Base-by-base conservation (phyloP, 2,113 vertebrate species). In the Strigops habroptila region DNA sequence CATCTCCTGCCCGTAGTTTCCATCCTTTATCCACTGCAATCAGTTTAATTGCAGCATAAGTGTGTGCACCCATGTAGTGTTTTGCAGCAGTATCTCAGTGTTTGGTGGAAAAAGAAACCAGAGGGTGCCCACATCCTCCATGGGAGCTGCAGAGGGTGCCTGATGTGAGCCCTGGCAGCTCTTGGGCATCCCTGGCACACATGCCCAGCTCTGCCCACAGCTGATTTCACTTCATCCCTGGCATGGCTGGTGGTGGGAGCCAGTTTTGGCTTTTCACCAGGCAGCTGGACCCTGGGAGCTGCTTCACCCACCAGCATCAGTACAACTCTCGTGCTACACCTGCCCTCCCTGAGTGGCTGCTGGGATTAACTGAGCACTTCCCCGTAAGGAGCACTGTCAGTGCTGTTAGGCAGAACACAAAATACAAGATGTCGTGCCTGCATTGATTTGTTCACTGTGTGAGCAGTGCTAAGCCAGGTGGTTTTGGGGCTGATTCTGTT, bases 181-280 rank as follows among this genome's bases (percentile, higher is more conserved):
- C 33, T 59, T 1, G 1, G 22, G 10, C 57, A 35, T 24, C 14
- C 17, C 44, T 16, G 77, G 62, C 67, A 70, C 59, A 3, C 4
- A 2, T 15, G 30, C 37, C n/a, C 68, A 33, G 49, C 19, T 65
- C 51, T 80, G 75, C 33, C 15, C 1, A 1, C 6, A 2, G 28
- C 80, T 6, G 5, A 41, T 39, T 30, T 9, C 19, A 0, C 44
- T 48, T 12, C 30, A 6, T 31, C 3, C 1, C 24, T 0, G 1
- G 18, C 4, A 3, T 1, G 4, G 65, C 31, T 0, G 0, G 6
- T 1, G 3, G 12, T 4, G 31, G 57, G 18, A 77, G 16, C 31
- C 68, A 11, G 39, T 9, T 70, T 41, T 28, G 79, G 12, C 7
- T 51, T 76, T 51, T 33, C 48, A 30, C 24, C 6, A n/a, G 33